These are phyloP conservation scores for Anthonomus grandis DNA, from an alignment of 1,140 invertebrate species.

Conservation along the genomic window DNA sequence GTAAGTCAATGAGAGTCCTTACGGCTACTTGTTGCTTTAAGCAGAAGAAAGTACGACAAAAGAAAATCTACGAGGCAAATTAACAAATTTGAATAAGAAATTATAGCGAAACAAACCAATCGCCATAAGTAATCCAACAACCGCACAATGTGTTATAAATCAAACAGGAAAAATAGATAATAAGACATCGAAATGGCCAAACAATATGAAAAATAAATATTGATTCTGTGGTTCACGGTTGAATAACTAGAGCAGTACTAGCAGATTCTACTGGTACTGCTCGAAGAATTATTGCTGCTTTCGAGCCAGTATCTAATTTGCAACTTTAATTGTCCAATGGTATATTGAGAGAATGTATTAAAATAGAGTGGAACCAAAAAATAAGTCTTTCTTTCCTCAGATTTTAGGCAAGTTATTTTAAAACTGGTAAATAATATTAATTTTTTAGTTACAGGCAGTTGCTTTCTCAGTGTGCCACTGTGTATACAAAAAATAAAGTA, in stretches of 20 bases:
- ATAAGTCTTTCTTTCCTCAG: neutral
- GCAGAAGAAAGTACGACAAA: neutral
- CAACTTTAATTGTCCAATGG: constrained; percentile 20
- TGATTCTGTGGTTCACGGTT: constrained; percentile 20
- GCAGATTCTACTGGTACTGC: constrained; percentile 16
- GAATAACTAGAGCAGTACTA: constrained; percentile 20
- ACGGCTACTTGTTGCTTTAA: too few species aligned
- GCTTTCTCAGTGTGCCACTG: too few species aligned
- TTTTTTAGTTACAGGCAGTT: too few species aligned
- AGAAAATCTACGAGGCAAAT: neutral
- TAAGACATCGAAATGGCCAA: constrained; percentile 6
- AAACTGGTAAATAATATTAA: too few species aligned
- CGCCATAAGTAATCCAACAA: constrained; percentile 7
- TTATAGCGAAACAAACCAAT: neutral
- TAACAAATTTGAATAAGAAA: neutral
- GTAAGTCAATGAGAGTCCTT: too few species aligned
- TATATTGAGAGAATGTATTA: too few species aligned
- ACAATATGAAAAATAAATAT: constrained; percentile 19
- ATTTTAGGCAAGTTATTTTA: neutral
- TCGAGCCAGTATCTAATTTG: constrained; percentile 18
- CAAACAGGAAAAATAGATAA: constrained; percentile 1
- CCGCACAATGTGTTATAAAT: constrained; percentile 5
- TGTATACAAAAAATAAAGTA: too few species aligned
- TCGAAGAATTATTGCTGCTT: constrained; percentile 16
- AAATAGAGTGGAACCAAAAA: neutral